Percentiles rank a stretch among this genome's conserved stretches.
Conservation (phyloP, 2,888 invertebrate species). For the Steromphala cineraria region DNA sequence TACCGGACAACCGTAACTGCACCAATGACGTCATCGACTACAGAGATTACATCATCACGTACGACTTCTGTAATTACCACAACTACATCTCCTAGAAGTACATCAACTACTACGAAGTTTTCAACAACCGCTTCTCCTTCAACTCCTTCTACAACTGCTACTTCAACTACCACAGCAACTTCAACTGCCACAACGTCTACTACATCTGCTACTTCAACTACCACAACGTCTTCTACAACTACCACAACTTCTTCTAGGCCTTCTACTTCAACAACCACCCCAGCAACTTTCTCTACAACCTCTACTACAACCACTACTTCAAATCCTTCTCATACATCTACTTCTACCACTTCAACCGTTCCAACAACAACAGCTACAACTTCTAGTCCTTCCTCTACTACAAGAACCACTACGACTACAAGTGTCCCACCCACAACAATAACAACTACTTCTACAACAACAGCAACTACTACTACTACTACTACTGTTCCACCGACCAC, state of each 20-base stretch:
- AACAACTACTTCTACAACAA: background rate
- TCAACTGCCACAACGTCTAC: background rate
- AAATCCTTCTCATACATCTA: background rate
- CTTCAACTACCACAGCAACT: background rate
- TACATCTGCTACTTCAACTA: background rate
- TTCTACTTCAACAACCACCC: background rate
- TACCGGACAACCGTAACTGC: too few relatives aligned
- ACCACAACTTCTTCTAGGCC: background rate
- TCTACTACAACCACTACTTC: background rate
- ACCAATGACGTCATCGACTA: background rate
- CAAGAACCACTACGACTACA: background rate
- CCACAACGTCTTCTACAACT: background rate
- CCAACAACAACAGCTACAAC: background rate
- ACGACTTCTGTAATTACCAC: background rate
- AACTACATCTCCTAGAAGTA: background rate
- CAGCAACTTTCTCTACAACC: background rate
- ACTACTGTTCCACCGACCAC: slow-evolving; percentile 22
- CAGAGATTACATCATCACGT: background rate
- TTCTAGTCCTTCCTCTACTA: background rate
- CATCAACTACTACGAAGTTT: background rate
- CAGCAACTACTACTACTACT: slow-evolving; percentile 3
- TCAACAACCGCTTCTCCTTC: background rate
- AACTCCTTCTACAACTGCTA: background rate
- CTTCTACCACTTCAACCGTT: background rate
- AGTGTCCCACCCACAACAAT: background rate